Conservation (phyloP, 2,113 vertebrate species). For the Prochilodus magdalenae region DNA sequence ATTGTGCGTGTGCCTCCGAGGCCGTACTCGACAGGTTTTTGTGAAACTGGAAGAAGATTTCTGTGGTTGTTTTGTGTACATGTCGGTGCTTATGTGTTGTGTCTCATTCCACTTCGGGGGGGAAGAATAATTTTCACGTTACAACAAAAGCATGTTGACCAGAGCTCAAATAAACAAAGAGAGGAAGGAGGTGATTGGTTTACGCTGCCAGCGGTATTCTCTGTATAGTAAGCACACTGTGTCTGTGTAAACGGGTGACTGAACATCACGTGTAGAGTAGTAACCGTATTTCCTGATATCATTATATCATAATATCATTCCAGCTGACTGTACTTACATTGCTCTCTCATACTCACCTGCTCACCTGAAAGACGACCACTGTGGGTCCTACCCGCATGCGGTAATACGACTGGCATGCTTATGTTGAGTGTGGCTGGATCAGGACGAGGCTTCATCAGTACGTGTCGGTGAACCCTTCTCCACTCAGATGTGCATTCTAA, state of each 20-base stretch:
- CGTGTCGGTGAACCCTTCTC: neutral
- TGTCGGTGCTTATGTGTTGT: slow-evolving; percentile 61
- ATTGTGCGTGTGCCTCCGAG: slow-evolving; percentile 77
- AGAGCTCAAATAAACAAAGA: neutral
- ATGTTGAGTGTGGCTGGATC: neutral
- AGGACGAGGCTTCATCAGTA: neutral
- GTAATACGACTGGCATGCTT: too few species aligned
- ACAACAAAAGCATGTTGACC: slow-evolving; percentile 17
- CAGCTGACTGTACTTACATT: neutral
- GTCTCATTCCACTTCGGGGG: slow-evolving; percentile 42
- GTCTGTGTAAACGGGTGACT: neutral
- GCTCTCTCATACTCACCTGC: neutral
- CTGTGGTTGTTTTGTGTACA: slow-evolving; percentile 58
- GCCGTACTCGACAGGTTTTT: slow-evolving; percentile 56
- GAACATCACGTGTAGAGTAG: slow-evolving; percentile 7
- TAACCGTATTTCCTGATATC: neutral
- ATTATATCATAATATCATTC: too few species aligned
- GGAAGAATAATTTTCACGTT: neutral
- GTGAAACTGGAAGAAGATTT: slow-evolving; percentile 48
- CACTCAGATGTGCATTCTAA: neutral
- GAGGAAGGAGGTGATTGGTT: neutral
- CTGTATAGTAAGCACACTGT: neutral
- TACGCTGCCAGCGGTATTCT: neutral
- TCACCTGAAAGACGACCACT: neutral
- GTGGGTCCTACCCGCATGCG: neutral